Evolutionary conservation across 2,113 vertebrate species (phyloP).

Genomic region (Reinhardtius hippoglossoides): DNA sequence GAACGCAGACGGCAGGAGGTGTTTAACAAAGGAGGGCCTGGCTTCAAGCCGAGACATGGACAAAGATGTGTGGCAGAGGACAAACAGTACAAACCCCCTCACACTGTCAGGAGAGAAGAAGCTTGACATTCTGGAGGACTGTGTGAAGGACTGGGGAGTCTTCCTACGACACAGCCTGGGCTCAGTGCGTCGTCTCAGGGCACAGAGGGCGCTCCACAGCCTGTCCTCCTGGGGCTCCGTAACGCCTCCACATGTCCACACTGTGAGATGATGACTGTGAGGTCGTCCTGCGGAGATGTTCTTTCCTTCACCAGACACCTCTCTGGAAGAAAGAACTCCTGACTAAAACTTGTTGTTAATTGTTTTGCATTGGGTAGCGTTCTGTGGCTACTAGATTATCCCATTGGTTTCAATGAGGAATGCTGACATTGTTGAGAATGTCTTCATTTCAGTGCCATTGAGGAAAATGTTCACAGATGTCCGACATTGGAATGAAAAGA

Average conservation of each 20-base stretch:
- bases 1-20: background rate
- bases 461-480: background rate
- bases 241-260: background rate
- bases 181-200: too few relatives aligned
- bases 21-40: background rate
- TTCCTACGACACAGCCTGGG: conserved; percentile 12
- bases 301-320: background rate
- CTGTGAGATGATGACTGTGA: background rate
- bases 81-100: background rate
- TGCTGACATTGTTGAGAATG: background rate
- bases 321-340: background rate
- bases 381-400: background rate
- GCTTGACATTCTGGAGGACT: background rate
- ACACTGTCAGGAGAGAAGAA: background rate
- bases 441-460: conserved; percentile 25
- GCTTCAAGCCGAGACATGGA: background rate
- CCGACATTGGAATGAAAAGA: background rate
- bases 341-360: background rate
- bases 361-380: background rate
- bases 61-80: background rate
- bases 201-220: background rate
- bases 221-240: background rate
- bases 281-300: background rate
- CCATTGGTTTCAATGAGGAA: background rate
- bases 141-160: background rate